phyloP scores from a whole-genome alignment of 2,888 invertebrate genomes.

The Cinara cedri region DNA sequence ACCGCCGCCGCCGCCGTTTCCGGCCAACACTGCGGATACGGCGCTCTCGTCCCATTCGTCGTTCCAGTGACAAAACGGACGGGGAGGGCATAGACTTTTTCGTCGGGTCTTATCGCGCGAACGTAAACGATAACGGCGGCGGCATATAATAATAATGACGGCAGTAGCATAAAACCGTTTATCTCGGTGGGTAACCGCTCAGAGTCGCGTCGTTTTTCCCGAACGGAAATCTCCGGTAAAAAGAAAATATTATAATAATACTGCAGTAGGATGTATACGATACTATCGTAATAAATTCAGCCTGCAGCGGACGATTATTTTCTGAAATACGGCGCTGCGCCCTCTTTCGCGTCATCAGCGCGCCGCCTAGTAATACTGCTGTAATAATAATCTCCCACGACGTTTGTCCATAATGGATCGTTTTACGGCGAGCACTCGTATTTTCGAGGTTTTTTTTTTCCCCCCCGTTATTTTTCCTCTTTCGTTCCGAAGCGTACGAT shows the following conservation, averaged over 20 bases:
- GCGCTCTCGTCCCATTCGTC: no score
- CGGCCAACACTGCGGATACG: background rate
- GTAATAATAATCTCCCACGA: background rate
- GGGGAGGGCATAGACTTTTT: background rate
- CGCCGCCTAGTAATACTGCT: no score
- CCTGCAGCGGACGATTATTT: no score
- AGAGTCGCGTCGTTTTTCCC: background rate
- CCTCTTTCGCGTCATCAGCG: no score
- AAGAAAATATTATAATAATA: no score
- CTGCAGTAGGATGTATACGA: no score
- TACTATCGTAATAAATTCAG: no score
- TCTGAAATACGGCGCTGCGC: no score
- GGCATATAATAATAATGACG: no score
- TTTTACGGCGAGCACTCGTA: background rate
- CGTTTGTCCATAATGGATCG: constrained; percentile 14
- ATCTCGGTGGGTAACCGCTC: background rate
- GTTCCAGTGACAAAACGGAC: no score
- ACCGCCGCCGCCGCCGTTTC: no score
- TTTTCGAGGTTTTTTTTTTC: background rate
- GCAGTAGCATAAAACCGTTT: no score
- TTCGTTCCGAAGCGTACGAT: background rate
- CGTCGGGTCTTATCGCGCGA: background rate
- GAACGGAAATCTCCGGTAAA: background rate
- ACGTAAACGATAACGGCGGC: constrained; percentile 6
- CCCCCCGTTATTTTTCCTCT: background rate